phyloP scores from a whole-genome alignment of 2,797 vertebrate species.

The Distichodus sexfasciatus region DNA sequence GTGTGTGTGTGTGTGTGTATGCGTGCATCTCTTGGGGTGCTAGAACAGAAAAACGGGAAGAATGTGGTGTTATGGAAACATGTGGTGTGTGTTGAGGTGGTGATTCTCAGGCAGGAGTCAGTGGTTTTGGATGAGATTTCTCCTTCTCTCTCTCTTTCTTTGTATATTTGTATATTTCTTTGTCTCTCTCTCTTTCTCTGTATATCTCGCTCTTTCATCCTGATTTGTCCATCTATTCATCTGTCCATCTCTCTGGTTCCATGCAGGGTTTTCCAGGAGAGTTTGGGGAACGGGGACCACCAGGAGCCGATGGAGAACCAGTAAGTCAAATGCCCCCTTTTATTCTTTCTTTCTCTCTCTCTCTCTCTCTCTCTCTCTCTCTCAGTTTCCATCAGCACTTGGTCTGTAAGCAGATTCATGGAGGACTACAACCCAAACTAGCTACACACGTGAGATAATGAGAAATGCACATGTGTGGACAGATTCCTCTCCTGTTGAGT shows the following conservation, averaged over 20 bases:
- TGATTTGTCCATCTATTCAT: background rate
- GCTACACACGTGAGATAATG: constrained; percentile 15
- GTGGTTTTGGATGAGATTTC: too few species aligned
- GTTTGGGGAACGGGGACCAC: constrained; percentile 93
- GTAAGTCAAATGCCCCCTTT: constrained; percentile 74
- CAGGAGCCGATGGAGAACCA: constrained; percentile 93
- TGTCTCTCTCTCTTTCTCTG: background rate
- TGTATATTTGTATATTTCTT: too few species aligned
- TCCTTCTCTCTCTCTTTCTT: background rate
- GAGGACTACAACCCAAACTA: background rate
- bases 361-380: background rate
- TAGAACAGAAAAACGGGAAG: too few species aligned
- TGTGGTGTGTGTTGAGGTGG: too few species aligned
- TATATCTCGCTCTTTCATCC: background rate
- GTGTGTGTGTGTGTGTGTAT: background rate
- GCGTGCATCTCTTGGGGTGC: background rate
- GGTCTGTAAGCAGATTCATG: background rate
- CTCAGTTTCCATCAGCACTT: background rate
- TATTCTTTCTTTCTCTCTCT: background rate
- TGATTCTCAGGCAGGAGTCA: too few species aligned
- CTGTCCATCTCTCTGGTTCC: background rate
- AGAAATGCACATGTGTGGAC: constrained; percentile 13
- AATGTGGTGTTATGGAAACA: too few species aligned
- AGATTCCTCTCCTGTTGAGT: background rate
- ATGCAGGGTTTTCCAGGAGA: constrained; percentile 93